Conservation (phyloP, 1,140 invertebrate species). For the Camponotus vicinus region DNA sequence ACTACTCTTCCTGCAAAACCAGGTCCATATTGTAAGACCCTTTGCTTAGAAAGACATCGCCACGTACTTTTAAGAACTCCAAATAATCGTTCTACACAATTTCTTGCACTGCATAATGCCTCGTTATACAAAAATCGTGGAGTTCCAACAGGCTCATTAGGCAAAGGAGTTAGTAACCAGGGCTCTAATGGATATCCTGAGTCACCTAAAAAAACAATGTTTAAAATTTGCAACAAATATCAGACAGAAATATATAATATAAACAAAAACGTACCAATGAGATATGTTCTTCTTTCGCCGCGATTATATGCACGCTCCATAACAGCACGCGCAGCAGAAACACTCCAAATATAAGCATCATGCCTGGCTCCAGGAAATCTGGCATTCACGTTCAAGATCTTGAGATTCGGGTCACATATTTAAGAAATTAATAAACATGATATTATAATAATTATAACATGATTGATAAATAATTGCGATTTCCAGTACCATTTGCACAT, state of each 20-base stretch:
- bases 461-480: too few species aligned
- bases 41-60: constrained; percentile 10
- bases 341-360: constrained; percentile 15
- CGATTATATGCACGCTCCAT: constrained; percentile 22
- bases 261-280: not conserved
- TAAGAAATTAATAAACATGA: not conserved
- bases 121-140: constrained; percentile 6
- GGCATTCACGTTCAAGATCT: not conserved
- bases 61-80: not conserved
- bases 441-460: too few species aligned
- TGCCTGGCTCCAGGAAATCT: not conserved
- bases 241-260: too few species aligned
- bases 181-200: constrained; percentile 12
- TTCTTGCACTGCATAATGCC: constrained; percentile 9
- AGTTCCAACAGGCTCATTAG: not conserved
- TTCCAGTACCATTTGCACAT: constrained; percentile 18
- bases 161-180: constrained; percentile 9
- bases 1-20: not conserved
- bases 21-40: not conserved
- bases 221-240: too few species aligned
- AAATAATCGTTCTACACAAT: not conserved
- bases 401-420: constrained; percentile 16
- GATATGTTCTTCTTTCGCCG: not conserved
- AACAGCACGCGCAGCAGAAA: not conserved
- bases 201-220: not conserved